Percentiles rank a stretch among this genome's conserved stretches.
These are phyloP conservation scores for Aleiodes sp. DNA, from an alignment of 1,140 invertebrate genomes.

Conservation along the genomic window DNA sequence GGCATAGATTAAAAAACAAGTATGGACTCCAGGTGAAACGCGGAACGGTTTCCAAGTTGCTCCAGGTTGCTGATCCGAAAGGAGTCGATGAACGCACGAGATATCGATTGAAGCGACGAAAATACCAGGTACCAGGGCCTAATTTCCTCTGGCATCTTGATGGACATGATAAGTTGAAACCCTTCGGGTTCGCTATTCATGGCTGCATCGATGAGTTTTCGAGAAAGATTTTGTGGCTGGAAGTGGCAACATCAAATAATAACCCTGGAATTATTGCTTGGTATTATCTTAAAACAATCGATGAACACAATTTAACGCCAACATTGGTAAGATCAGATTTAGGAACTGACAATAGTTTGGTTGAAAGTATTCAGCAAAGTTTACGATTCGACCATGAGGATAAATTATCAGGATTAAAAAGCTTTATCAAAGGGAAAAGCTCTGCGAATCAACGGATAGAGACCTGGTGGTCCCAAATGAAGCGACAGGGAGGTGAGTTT, in stretches of 20 bases:
- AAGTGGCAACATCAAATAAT: slow-evolving; percentile 9
- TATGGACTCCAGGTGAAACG: background rate
- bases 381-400: background rate
- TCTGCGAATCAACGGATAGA: slow-evolving; percentile 33
- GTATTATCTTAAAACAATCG: slow-evolving; percentile 42
- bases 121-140: too few relatives aligned
- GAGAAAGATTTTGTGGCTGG: background rate
- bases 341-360: slow-evolving; percentile 34
- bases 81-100: too few relatives aligned
- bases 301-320: slow-evolving; percentile 25
- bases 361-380: background rate
- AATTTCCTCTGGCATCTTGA: too few relatives aligned
- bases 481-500: slow-evolving; percentile 18
- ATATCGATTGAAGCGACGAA: too few relatives aligned
- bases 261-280: slow-evolving; percentile 47
- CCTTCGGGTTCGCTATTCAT: slow-evolving; percentile 47
- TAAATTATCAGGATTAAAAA: slow-evolving; percentile 5
- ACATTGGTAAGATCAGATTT: slow-evolving; percentile 37
- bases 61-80: too few relatives aligned
- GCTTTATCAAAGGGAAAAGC: slow-evolving; percentile 33
- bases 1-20: background rate
- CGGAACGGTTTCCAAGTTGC: too few relatives aligned
- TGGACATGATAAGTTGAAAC: slow-evolving; percentile 50
- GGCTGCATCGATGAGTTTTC: slow-evolving; percentile 38
- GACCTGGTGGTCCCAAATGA: slow-evolving; percentile 28